phyloP scores from a whole-genome alignment of 2,797 vertebrate genomes.

The Ctenosaura bakeri region DNA sequence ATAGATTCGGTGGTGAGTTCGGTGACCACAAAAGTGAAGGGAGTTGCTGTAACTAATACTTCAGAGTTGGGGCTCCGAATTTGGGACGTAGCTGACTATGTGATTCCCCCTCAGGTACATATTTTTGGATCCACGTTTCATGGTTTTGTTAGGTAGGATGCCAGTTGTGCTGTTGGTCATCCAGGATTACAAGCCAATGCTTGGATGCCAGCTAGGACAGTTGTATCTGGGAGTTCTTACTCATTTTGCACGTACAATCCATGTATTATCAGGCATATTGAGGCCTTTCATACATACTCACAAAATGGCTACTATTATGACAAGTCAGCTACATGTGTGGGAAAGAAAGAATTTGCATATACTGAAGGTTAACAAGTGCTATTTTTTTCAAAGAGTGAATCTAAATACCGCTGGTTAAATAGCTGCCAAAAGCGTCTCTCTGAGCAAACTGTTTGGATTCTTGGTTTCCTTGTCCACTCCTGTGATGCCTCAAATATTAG shows the following conservation, averaged over 20 bases:
- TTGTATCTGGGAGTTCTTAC: not conserved
- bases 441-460: not conserved
- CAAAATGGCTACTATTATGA: not conserved
- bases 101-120: slow-evolving; percentile 88
- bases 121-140: not conserved
- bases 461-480: not conserved
- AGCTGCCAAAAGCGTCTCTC: not conserved
- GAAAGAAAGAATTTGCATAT: not conserved
- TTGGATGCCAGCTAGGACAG: no score
- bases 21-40: slow-evolving; percentile 90
- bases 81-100: slow-evolving; percentile 92
- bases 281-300: not conserved
- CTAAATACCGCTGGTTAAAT: not conserved
- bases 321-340: not conserved
- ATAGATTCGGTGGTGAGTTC: slow-evolving; percentile 88
- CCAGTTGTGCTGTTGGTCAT: not conserved
- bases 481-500: not conserved
- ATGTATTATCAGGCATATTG: not conserved
- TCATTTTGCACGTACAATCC: not conserved
- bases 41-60: slow-evolving; percentile 84
- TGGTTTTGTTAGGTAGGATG: not conserved
- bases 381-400: not conserved
- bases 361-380: not conserved
- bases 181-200: not conserved
- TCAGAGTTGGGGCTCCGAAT: slow-evolving; percentile 79